Percentiles rank a stretch among this genome's conserved stretches.
Conservation (phyloP, 2,888 invertebrate species). For the Diplolepis rosae region DNA sequence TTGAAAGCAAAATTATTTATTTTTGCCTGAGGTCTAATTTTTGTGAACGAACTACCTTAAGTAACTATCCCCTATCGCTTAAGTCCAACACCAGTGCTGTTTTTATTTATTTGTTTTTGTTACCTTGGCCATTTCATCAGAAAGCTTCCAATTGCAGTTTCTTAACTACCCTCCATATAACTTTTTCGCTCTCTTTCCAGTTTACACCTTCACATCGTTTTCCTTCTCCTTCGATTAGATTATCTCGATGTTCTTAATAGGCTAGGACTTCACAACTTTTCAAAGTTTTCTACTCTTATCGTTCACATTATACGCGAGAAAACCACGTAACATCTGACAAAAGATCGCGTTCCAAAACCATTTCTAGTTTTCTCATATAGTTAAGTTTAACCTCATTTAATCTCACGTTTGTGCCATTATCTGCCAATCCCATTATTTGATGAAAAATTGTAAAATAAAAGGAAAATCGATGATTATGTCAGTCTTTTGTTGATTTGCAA, state of each 20-base stretch:
- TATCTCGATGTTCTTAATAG: neutral
- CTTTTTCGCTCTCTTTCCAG: neutral
- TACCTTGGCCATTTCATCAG: neutral
- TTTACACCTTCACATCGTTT: neutral
- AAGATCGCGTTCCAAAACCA: constrained; percentile 24
- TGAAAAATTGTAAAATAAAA: constrained; percentile 12
- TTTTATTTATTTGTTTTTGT: neutral
- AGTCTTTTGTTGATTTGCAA: neutral
- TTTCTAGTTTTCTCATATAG: constrained; percentile 20
- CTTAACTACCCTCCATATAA: neutral
- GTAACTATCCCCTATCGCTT: neutral
- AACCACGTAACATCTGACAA: constrained; percentile 1
- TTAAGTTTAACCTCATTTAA: constrained; percentile 20
- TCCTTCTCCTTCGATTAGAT: neutral
- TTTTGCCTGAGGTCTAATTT: too few species aligned
- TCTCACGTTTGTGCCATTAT: constrained; percentile 25
- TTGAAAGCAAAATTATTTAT: too few species aligned
- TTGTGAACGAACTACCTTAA: too few species aligned
- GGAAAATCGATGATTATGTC: neutral
- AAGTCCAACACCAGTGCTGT: neutral
- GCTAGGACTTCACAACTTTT: neutral
- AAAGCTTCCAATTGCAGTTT: neutral
- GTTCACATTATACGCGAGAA: neutral
- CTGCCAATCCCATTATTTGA: constrained; percentile 21
- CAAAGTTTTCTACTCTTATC: neutral